These are phyloP conservation scores for Amphiduros pacificus DNA, from an alignment of 2,888 invertebrate species.

Conservation along the genomic window DNA sequence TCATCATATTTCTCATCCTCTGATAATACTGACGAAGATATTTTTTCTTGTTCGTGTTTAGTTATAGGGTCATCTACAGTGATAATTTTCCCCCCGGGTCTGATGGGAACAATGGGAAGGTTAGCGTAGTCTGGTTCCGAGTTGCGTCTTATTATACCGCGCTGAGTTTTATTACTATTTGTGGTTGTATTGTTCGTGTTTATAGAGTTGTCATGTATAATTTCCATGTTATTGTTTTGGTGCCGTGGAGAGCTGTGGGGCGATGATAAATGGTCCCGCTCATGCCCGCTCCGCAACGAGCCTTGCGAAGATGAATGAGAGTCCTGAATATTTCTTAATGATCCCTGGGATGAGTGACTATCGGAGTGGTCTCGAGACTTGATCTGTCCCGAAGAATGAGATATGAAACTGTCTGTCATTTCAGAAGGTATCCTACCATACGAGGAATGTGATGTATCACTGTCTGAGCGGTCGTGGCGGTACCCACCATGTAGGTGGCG, in stretches of 20 bases:
- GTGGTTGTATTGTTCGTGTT: neutral
- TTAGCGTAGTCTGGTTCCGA: constrained; percentile 56
- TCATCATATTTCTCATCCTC: constrained; percentile 42
- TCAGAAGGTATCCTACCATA: constrained; percentile 33
- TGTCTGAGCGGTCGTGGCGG: constrained; percentile 52
- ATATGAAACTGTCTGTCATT: constrained; percentile 39
- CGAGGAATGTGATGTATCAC: constrained; percentile 56
- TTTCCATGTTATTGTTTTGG: constrained; percentile 2
- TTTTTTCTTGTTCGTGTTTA: constrained; percentile 12
- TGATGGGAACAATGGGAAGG: constrained; percentile 21
- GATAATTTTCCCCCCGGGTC: constrained; percentile 16
- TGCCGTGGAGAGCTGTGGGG: constrained; percentile 18
- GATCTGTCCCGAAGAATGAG: constrained; percentile 32
- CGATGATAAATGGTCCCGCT: constrained; percentile 17
- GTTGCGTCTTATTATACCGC: constrained; percentile 18
- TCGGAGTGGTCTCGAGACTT: constrained; percentile 37
- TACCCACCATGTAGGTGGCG: constrained; percentile 26
- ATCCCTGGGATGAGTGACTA: constrained; percentile 65
- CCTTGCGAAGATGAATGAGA: constrained; percentile 53
- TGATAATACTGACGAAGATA: constrained; percentile 11
- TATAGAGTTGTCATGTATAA: constrained; percentile 10
- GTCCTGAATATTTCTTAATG: constrained; percentile 59
- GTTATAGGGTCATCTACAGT: constrained; percentile 19
- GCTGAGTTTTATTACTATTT: constrained; percentile 6
- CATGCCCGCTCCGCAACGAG: constrained; percentile 40